Base-by-base conservation (phyloP, 2,797 vertebrate genomes). In the Hypotaenidia okinawae region DNA sequence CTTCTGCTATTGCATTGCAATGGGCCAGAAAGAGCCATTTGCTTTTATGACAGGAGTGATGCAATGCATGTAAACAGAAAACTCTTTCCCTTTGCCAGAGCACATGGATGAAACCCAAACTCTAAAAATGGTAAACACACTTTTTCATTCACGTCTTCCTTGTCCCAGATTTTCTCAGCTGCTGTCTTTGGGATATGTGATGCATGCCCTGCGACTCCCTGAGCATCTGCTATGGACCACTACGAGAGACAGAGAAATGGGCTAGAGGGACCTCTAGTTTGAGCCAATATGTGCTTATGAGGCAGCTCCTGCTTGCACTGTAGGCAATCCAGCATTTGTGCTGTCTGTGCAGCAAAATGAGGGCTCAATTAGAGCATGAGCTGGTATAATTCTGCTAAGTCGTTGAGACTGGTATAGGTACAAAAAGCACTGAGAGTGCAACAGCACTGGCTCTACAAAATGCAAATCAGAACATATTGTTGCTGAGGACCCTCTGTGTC, bases 141-240 rank as follows among this genome's bases (percentile, higher is more conserved):
- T 63, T 84, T 84, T 86, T 93, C 74, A 59, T 92, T 94, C 45
- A 80, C 70, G 3, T 59, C 47, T 79, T 92, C 79, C 59, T 86
- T 87, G 70, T 84, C 70, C 74, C 94, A 94, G n/a, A 90, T 93
- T 90, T 92, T 43, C 80, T 90, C 90, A 93, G 73, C 85, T 91
- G 77, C 74, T 87, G n/a, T 94, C 77, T 87, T 90, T 25, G 52
- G 86, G 88, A 91, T 91, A 86, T 76, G 73, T 66, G 88, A 90
- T 93, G 74, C 63, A 79, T 79, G 70, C 47, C 63, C n/a, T 94
- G 87, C 39, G 89, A 59, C 57, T 95, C 95, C 89, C 93, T 17
- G 22, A 91, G 84, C 93, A 95, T 94, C 95, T 96, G 94, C 81
- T 87, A 21, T 52, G 75, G n/a, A 64, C 55, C 52, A 55, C 81